Base-by-base conservation (phyloP, 2,888 invertebrate genomes). In the Troides oblongomaculatus region DNA sequence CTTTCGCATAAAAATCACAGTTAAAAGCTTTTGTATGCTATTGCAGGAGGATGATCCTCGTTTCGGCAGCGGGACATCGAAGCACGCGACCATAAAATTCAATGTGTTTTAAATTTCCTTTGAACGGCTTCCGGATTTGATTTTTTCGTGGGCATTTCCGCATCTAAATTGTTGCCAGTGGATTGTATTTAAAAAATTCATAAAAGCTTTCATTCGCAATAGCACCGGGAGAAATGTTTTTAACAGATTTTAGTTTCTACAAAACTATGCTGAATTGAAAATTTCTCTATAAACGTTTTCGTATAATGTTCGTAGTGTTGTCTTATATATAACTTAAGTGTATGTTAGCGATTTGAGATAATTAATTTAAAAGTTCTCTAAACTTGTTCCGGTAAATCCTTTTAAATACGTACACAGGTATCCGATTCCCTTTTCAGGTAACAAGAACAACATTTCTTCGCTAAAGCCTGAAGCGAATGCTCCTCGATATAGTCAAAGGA, bases 401-500 rank as follows among this genome's bases (percentile, higher is more conserved):
- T 53, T 53, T 53, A n/a, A 53, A 53, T 53, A 53, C 23, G 23
- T 23, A 23, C 21, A 21, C 23, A 58, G 23, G 23, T 58, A 58
- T 4, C 23, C 21, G 3, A 3, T 8, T 58, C 25, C n/a, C 23
- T 23, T 58, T 23, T 23, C 12, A 23, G 57, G 23, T 58, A 12
- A 58, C 57, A 23, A 58, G 23, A 58, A 23, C 12, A 58, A 23
- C 12, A 58, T 23, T 58, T 58, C 57, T 58, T 14, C 57, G 57
- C 23, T 25, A 4, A 58, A 23, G 23, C 23, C 25, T 58, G 12
- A 14, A 58, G 7, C 57, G 57, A 23, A 23, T 8, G 21, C 57
- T 23, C 23, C 0, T 43, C 18, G 58, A 64, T 39, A 57, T 64
- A 64, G 64, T 64, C 58, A 58, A 64, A 64, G 56, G 64, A 64